A percentile compares a stretch with the other conserved stretches of the same genome.
Evolutionary conservation across 1,140 invertebrate species (phyloP).

Genomic region (Hyles euphorbiae): DNA sequence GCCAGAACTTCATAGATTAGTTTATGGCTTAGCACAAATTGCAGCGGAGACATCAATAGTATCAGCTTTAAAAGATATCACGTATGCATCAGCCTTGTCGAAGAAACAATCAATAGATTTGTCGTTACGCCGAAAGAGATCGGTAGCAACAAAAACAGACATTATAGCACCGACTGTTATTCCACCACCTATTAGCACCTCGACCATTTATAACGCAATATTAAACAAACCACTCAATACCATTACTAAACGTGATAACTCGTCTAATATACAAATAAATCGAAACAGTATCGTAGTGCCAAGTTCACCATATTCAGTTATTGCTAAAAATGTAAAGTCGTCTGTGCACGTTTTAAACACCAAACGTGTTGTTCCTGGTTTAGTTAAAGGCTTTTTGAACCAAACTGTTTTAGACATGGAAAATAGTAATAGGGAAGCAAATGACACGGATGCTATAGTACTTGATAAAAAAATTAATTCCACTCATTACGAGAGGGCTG

Average conservation of each 20-base stretch:
- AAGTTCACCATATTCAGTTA: conserved; percentile 41
- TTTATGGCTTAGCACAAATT: conserved; percentile 64
- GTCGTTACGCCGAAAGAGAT: conserved; percentile 55
- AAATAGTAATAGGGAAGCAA: conserved; percentile 30
- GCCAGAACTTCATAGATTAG: conserved; percentile 59
- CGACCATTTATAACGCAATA: conserved; percentile 36
- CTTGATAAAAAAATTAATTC: conserved; percentile 49
- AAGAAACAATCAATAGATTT: conserved; percentile 66
- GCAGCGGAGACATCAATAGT: conserved; percentile 66
- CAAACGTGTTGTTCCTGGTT: conserved; percentile 15
- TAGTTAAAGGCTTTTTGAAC: conserved; percentile 58
- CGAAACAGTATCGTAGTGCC: conserved; percentile 12
- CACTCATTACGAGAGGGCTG: conserved; percentile 36
- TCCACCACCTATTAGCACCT: conserved; percentile 12
- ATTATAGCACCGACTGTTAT: conserved; percentile 20
- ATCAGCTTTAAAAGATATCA: conserved; percentile 63
- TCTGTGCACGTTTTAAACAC: conserved; percentile 35
- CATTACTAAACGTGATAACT: neutral
- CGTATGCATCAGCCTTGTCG: conserved; percentile 55
- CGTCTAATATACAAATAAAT: conserved; percentile 12
- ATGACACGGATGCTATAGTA: conserved; percentile 45
- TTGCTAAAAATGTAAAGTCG: conserved; percentile 36
- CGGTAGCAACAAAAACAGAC: conserved; percentile 16
- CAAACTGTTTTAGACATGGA: conserved; percentile 53
- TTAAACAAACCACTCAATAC: conserved; percentile 40